phyloP scores from a whole-genome alignment of 1,140 invertebrate genomes.

The Cyclina sinensis region DNA sequence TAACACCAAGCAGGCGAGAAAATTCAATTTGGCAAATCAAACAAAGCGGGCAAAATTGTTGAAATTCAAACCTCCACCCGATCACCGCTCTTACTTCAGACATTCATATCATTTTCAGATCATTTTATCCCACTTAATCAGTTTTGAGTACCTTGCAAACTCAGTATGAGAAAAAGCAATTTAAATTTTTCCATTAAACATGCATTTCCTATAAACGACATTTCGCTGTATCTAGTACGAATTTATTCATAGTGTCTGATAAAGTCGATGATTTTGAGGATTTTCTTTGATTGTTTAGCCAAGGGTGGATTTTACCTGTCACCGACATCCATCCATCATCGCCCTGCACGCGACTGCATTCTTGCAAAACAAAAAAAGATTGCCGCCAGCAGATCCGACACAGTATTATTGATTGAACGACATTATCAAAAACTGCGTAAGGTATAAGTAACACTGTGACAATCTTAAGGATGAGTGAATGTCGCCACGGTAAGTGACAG shows the following conservation, averaged over 20 bases:
- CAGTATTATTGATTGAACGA: neutral
- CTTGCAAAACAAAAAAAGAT: neutral
- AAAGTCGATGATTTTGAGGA: neutral
- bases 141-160: neutral
- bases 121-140: conserved; percentile 12
- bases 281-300: conserved; percentile 28
- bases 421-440: neutral
- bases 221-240: neutral
- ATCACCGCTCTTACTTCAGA: neutral
- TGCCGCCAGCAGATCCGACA: conserved; percentile 3
- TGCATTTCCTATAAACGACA: conserved; percentile 27
- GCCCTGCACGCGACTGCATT: conserved; percentile 22
- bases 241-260: conserved; percentile 29
- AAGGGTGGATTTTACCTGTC: neutral
- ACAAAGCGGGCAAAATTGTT: no score
- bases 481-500: no score
- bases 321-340: neutral
- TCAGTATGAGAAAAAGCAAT: neutral
- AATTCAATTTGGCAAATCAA: no score
- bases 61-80: neutral
- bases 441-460: no score
- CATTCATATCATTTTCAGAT: neutral
- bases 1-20: no score
- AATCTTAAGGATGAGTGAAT: no score
- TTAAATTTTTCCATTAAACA: conserved; percentile 11